Percentiles rank a stretch among this genome's conserved stretches.
Conservation (phyloP, 2,797 vertebrate genomes). For the Intellagama lesueurii region DNA sequence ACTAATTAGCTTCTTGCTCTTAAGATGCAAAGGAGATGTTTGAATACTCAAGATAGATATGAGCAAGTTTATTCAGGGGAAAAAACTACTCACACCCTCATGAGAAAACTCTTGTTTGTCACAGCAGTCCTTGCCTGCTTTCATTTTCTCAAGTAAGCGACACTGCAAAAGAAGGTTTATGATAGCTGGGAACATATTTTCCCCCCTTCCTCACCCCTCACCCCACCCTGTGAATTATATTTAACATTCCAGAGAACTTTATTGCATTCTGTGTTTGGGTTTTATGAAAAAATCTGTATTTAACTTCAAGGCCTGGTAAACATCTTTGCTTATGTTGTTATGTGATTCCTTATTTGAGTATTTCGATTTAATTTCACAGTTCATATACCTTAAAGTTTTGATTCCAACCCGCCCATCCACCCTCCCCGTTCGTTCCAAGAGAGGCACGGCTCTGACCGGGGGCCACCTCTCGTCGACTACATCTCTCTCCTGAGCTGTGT, state of each 20-base stretch:
- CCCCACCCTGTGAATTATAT: conserved; percentile 77
- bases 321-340: conserved; percentile 83
- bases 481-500: background rate
- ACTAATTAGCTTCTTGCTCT: conserved; percentile 42
- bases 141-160: conserved; percentile 49
- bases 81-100: background rate
- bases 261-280: conserved; percentile 77
- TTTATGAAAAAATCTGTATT: conserved; percentile 84
- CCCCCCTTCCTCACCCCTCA: background rate
- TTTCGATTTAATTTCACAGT: conserved; percentile 86
- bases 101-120: conserved; percentile 36
- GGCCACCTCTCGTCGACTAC: background rate
- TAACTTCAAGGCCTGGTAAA: conserved; percentile 86
- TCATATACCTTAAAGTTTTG: conserved; percentile 84
- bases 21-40: background rate
- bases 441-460: conserved; percentile 43
- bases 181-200: conserved; percentile 57
- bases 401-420: conserved; percentile 54
- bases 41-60: background rate
- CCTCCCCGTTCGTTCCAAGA: conserved; percentile 55
- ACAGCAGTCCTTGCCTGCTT: background rate
- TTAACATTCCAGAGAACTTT: conserved; percentile 82
- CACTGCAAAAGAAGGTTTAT: background rate
- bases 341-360: conserved; percentile 82
- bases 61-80: conserved; percentile 18